Evolutionary conservation across 2,888 invertebrate species (phyloP), one percentile per base, ranked within the genome.

Genomic region (Netelia inedita): DNA sequence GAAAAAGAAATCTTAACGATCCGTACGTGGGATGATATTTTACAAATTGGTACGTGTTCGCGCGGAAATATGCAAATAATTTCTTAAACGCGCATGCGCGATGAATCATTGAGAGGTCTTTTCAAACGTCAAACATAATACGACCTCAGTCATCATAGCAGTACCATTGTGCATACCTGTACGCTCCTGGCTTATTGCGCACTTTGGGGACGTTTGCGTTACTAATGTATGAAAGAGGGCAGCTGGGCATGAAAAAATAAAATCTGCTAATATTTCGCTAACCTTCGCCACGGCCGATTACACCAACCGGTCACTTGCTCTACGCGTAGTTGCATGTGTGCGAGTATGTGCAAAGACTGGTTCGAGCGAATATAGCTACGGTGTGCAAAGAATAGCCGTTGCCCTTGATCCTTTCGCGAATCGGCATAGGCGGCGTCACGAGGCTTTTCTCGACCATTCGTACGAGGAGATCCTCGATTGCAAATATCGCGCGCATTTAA

Each of bases 281-380:
- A 61, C 72, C 59, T 79, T 71, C 59, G 74, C 5, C 69, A 35
- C 28, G 43, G 16, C n/a, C 16, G 75, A 75, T 53, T 83, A 66
- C 55, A 28, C 53, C 61, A n/a, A 68, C 19, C 14, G 23, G 28
- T 50, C 19, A 35, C 2, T 0, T 66, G 21, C 53, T 21, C 21
- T 46, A 21, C 28, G 3, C 46, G 21, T 14, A 41, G 43, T 1
- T 43, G 5, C 10, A 19, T 21, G 11, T 68, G 10, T 14, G 50
- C 21, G 2, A 23, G 1, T n/a, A 28, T n/a, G 8, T 16, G 11
- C 28, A 43, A 23, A 46, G 35, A 53, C 23, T 50, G 14, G 35
- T 35, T 14, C 8, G 69, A 63, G 41, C 5, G 10, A 46, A 28
- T n/a, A 78, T 57, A 19, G 55, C 16, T 71, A 16, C 55, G 23